Evolutionary conservation across 2,113 vertebrate genomes (phyloP).

Genomic region (Ceyx melanurus): DNA sequence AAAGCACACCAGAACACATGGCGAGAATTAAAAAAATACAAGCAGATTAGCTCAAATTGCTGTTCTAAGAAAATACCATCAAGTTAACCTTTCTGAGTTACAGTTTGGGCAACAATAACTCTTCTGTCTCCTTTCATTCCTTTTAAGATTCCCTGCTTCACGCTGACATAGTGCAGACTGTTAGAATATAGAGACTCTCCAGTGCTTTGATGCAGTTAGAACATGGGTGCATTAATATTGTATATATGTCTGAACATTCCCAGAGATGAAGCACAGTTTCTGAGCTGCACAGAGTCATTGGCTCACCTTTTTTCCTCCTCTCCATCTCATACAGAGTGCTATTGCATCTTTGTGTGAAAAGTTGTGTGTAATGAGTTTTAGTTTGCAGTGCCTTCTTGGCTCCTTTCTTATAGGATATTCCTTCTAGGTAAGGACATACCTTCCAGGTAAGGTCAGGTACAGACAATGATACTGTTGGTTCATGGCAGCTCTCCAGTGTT

Average conservation of each 20-base stretch:
- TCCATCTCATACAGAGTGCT: not conserved
- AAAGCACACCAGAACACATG: not conserved
- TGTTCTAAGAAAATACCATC: constrained; percentile 15
- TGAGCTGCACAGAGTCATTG: not conserved
- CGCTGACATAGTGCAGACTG: not conserved
- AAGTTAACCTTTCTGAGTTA: not conserved
- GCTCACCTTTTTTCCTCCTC: not conserved
- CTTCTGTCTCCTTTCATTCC: constrained; percentile 19
- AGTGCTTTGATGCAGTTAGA: not conserved
- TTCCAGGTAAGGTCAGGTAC: constrained; percentile 7
- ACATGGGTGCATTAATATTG: not conserved
- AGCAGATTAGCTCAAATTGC: not conserved
- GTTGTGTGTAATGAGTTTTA: not conserved
- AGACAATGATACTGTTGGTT: not conserved
- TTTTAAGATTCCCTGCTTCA: not conserved
- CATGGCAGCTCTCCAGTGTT: not conserved
- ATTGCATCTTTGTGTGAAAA: not conserved
- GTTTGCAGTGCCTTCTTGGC: not conserved
- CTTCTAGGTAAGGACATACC: no score
- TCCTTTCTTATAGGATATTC: not conserved
- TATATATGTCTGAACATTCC: not conserved
- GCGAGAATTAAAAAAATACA: not conserved
- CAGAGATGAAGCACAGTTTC: not conserved
- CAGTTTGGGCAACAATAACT: not conserved
- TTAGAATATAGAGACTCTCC: not conserved